Conservation (phyloP, 2,113 vertebrate genomes). For the Gorsachius goisagi region DNA sequence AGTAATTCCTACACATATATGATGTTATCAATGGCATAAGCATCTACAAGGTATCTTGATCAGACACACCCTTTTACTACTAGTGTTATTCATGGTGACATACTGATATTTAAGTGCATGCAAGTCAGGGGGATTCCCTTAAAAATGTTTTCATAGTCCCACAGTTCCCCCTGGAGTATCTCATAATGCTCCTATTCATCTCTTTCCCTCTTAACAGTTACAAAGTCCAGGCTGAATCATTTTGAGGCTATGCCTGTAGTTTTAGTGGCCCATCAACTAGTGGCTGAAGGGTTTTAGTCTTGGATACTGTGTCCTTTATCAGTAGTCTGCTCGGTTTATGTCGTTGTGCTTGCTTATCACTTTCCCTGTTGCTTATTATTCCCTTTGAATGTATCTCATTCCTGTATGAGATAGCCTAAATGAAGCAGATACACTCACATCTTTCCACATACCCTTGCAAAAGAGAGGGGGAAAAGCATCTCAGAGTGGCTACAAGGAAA, state of each 20-base stretch:
- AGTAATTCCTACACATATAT: not conserved
- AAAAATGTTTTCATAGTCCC: not conserved
- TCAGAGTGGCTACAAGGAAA: not conserved
- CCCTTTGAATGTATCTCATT: not conserved
- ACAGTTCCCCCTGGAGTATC: not conserved
- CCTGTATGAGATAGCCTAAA: not conserved
- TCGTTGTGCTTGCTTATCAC: not conserved
- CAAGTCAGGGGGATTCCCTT: not conserved
- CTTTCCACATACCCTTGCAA: not conserved
- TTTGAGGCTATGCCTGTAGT: not conserved
- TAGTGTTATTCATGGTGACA: not conserved
- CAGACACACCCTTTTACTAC: not conserved
- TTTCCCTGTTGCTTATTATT: not conserved
- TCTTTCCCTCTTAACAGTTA: not conserved
- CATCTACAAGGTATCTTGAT: not conserved
- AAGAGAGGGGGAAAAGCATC: not conserved
- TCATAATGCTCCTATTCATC: not conserved
- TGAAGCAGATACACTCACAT: not conserved
- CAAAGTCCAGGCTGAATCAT: not conserved
- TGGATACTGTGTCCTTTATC: not conserved
- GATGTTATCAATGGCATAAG: not conserved
- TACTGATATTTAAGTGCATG: not conserved
- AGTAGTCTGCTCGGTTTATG: not conserved
- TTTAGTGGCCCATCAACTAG: not conserved
- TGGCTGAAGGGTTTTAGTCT: not conserved